These are phyloP conservation scores for Auanema freiburgensis DNA, from an alignment of 2,888 invertebrate species.

Conservation along the genomic window DNA sequence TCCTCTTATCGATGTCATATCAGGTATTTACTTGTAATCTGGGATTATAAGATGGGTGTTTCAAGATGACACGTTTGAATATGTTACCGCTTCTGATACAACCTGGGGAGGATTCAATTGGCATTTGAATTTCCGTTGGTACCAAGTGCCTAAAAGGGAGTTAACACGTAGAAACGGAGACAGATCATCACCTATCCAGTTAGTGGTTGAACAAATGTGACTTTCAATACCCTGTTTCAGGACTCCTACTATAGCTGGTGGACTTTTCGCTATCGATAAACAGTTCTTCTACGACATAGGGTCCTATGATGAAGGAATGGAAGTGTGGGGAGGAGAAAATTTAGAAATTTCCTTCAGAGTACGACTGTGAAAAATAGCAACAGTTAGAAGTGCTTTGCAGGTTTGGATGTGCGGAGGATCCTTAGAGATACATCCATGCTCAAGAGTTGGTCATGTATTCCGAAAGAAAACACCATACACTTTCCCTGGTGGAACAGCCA, in stretches of 20 bases:
- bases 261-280: constrained; percentile 85
- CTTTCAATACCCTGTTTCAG: constrained; percentile 56
- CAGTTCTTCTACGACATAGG: constrained; percentile 97
- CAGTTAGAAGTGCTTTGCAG: too few relatives aligned
- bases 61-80: constrained; percentile 97
- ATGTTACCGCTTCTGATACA: constrained; percentile 96
- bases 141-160: constrained; percentile 94
- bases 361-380: too few relatives aligned
- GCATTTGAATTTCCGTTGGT: constrained; percentile 93
- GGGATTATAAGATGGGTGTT: constrained; percentile 68
- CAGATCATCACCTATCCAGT: constrained; percentile 59
- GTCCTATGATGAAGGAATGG: constrained; percentile 98
- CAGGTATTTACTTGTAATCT: constrained; percentile 68
- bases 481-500: constrained; percentile 85
- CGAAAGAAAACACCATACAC: constrained; percentile 97
- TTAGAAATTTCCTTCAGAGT: constrained; percentile 93
- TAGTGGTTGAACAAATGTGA: constrained; percentile 7
- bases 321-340: constrained; percentile 98
- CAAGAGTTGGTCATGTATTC: constrained; percentile 95
- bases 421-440: constrained; percentile 92
- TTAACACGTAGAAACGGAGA: constrained; percentile 90
- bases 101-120: constrained; percentile 99
- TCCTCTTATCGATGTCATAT: constrained; percentile 50
- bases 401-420: constrained; percentile 96
- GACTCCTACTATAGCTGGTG: constrained; percentile 98